Base-by-base conservation (phyloP, 2,797 vertebrate species). In the Crenuchus spilurus region DNA sequence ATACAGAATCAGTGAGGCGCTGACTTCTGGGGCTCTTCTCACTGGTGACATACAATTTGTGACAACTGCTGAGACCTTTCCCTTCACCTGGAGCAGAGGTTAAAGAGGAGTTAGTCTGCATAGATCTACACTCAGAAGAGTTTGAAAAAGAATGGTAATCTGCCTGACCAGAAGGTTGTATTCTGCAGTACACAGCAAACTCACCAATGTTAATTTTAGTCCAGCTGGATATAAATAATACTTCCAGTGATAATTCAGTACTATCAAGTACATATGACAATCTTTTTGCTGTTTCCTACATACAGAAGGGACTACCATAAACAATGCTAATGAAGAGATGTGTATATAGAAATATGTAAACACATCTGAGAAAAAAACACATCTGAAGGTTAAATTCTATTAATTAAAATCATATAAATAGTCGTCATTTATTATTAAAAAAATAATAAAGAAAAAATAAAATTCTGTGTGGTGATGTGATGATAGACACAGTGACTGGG, bases 21-120 rank as follows among this genome's bases (percentile, higher is more conserved):
- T 42, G 33, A 49, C 52, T 37, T 67, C 67, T 77, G 64, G 33
- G 52, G 68, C 76, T 72, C 60, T 31, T 69, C 28, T 49, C 54
- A 57, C 46, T 16, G 52, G 68, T 72, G 74, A 82, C 75, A 77
- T 72, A 77, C 80, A 49, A 80, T 77, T 76, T 75, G 66, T 76
- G 74, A 75, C 74, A 75, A 77, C 49, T 77, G 72, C 76, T 6
- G 33, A 68, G 74, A 79, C 75, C 63, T 20, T 75, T 44, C 44
- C 22, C 42, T 60, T 63, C 48, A 69, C 46, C 55, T 54, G 24
- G 28, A 57, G 31, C 30, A 52, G 37, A 70, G 66, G 67, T 64
- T 70, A 64, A 70, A 28, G 33, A 37, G 20, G 20, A 16, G 1
- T 69, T 55, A 75, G 30, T 64, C 24, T 13, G 6, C 14, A 37